A percentile compares a stretch with the other conserved stretches of the same genome.
phyloP scores from a whole-genome alignment of 1,140 invertebrate genomes.

The Zaprionus capensis region DNA sequence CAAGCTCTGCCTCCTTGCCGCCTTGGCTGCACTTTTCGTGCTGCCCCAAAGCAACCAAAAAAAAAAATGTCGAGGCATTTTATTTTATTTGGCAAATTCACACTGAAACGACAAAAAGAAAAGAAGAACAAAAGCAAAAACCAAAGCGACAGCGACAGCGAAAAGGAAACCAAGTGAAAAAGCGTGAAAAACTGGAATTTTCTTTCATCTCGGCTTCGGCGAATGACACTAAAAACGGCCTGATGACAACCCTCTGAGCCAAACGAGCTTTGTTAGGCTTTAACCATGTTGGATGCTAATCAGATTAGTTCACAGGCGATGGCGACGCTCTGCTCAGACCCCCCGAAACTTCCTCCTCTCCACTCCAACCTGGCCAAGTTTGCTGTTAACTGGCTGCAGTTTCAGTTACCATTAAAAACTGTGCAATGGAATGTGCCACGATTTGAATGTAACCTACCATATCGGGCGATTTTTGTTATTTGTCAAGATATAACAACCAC shows the following conservation, averaged over 20 bases:
- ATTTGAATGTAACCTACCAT: background rate
- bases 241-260: slow-evolving; percentile 37
- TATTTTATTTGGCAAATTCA: slow-evolving; percentile 43
- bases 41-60: slow-evolving; percentile 5
- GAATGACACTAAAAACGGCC: slow-evolving; percentile 31
- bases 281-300: slow-evolving; percentile 38
- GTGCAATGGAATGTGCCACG: background rate
- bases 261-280: slow-evolving; percentile 37
- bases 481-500: too few species aligned
- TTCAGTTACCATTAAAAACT: background rate
- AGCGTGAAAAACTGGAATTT: slow-evolving; percentile 30
- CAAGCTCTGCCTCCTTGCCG: background rate
- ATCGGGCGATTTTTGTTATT: too few species aligned
- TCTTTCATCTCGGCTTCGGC: slow-evolving; percentile 22
- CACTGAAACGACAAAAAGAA: slow-evolving; percentile 20
- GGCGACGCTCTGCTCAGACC: background rate
- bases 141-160: background rate
- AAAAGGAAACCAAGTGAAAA: slow-evolving; percentile 8
- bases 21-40: slow-evolving; percentile 26
- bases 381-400: background rate
- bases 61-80: slow-evolving; percentile 26
- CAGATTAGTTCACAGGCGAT: slow-evolving; percentile 31
- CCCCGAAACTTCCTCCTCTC: background rate
- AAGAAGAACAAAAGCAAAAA: background rate
- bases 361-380: background rate